Evolutionary conservation across 2,113 vertebrate genomes (phyloP).

Genomic region (Malurus alboscapulatus): DNA sequence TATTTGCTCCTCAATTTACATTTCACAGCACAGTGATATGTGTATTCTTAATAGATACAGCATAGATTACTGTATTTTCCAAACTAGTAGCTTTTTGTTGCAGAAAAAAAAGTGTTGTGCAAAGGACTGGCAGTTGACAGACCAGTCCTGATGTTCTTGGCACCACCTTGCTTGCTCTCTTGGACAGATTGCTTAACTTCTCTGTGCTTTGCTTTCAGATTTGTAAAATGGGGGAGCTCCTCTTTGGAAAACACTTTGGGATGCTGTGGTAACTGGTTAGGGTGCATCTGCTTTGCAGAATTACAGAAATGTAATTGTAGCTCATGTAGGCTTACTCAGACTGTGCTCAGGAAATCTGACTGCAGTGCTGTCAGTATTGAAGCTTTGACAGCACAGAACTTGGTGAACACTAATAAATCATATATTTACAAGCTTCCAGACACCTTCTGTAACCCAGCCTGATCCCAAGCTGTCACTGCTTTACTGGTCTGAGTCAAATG

Average conservation of each 20-base stretch:
- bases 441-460: not conserved
- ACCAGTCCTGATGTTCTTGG: not conserved
- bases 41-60: not conserved
- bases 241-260: conserved; percentile 61
- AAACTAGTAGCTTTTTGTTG: not conserved
- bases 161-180: not conserved
- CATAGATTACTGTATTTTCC: not conserved
- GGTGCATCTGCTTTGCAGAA: conserved; percentile 8
- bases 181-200: conserved; percentile 29
- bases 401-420: not conserved
- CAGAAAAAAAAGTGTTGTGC: not conserved
- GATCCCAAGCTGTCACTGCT: not conserved
- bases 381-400: not conserved
- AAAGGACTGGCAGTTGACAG: not conserved
- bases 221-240: conserved; percentile 46
- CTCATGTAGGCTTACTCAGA: not conserved
- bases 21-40: not conserved
- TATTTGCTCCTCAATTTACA: not conserved
- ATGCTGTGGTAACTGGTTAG: conserved; percentile 61
- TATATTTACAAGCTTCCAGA: not conserved
- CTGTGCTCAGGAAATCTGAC: not conserved
- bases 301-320: not conserved
- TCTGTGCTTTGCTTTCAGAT: conserved; percentile 64
- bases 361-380: not conserved
- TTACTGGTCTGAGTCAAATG: not conserved